Evolutionary conservation across 2,113 vertebrate species (phyloP), one percentile per base, ranked within the genome.

Genomic region (Saccopteryx bilineata): DNA sequence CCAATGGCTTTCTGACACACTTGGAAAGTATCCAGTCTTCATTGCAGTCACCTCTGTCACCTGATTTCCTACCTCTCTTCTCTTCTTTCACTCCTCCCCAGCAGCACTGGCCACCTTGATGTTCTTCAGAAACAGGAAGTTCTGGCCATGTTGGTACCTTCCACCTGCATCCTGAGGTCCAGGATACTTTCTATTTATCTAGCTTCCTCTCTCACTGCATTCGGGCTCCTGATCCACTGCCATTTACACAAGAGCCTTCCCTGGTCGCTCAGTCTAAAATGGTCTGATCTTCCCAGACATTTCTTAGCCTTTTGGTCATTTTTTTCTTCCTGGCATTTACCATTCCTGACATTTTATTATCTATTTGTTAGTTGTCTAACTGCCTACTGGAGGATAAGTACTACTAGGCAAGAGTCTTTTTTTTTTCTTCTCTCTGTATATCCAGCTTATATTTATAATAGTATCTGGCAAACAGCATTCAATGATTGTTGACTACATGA

Each of bases 391-490:
- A 23, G 5, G 21, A 1, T 71, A 61, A 75, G 19, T 8, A 76
- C n/a, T 18, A 39, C 3, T 18, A 81, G 48, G 14, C 56, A 87
- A 61, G 33, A 12, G 2, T 54, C 54, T 68, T 74, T 52, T 63
- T 56, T 68, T 60, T 39, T n/a, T 15, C 50, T 65, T 66, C 21
- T 14, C 19, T n/a, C 24, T 66, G 9, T 66, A 33, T 56, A 52
- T 6, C 21, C 50, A 80, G 33, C 12, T 50, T 58, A 56, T 18
- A 71, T 66, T 80, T 50, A 66, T 7, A 58, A 24, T 18, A 61
- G 0, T 12, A 23, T 7, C 0, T 33, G 24, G 10, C 33, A 66
- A 4, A 33, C 75, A 56, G 19, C 12, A 50, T 1, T 23, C 2
- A 61, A 11, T 82, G 54, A 84, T 54, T 31, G 15, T 89, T 74